Evolutionary conservation across 2,888 invertebrate genomes (phyloP).

Genomic region (Meiosimyza decipiens): DNA sequence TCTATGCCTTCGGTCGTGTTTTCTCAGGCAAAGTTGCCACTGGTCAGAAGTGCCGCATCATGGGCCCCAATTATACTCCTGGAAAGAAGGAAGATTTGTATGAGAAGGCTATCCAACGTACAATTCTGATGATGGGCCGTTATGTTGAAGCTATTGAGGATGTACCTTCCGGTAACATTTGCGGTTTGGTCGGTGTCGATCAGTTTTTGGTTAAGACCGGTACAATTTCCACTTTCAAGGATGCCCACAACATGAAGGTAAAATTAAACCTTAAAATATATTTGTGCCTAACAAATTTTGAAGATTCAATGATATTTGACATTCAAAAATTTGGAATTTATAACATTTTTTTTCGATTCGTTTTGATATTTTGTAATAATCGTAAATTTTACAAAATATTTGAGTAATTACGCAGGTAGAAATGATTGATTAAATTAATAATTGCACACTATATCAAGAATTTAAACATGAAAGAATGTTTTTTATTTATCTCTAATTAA

Average conservation of each 20-base stretch:
- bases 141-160: conserved; percentile 99
- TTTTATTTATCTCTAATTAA: conserved; percentile 1
- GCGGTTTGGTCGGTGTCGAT: conserved; percentile 99
- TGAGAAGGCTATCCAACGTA: conserved; percentile 99
- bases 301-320: not conserved
- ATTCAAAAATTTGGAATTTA: not conserved
- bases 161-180: conserved; percentile 99
- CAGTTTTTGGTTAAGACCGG: conserved; percentile 99
- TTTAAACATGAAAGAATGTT: not conserved
- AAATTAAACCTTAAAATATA: not conserved
- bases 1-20: conserved; percentile 99
- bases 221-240: conserved; percentile 98
- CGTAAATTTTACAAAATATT: no score
- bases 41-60: conserved; percentile 95
- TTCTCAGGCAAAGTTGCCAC: conserved; percentile 96
- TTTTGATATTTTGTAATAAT: no score
- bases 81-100: conserved; percentile 99
- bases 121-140: conserved; percentile 99
- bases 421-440: no score
- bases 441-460: conserved; percentile 47
- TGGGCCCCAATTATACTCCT: conserved; percentile 98
- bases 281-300: no score
- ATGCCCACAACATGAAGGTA: conserved; percentile 97
- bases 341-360: not conserved
- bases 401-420: no score